Evolutionary conservation across 2,113 vertebrate species (phyloP), one percentile per base, ranked within the genome.

Genomic region (Podarcis muralis): DNA sequence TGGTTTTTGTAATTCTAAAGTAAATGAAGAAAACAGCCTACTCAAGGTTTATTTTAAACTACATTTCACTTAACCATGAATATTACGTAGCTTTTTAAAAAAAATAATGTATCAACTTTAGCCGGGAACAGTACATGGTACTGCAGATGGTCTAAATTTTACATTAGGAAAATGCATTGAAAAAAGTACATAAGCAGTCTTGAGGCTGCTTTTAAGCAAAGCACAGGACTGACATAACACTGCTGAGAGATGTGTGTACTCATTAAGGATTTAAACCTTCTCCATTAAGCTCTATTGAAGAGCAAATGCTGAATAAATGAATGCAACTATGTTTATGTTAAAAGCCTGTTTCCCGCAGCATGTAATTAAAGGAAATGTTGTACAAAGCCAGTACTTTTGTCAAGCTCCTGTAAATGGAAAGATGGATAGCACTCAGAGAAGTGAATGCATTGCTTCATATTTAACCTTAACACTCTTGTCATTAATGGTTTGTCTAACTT

Each of bases 331-430:
- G 98, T 98, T 98, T 98, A 98, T 98, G 98, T 99, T 98, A 98
- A 99, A 99, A 99, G 98, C 98, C 98, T 98, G 97, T 98, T 99
- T 98, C 97, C 97, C 96, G 91, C 97, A 97, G 97, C 96, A 90
- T 94, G 97, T 98, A 99, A 99, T 99, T 99, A 99, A 98, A 97
- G 97, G 93, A 97, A 98, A 98, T 97, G 96, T 96, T 97, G 96
- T 97, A 98, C 98, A 98, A 98, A 99, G 97, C 97, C 97, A 97
- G 97, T 98, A 98, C 98, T 98, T 98, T 98, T 98, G 98, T 98
- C 98, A 98, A 98, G 98, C 97, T 98, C 96, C 97, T 98, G 98
- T 97, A 99, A 99, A 99, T 99, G 98, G 98, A 99, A 98, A 98
- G 98, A 98, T 98, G 98, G 98, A 98, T 98, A 98, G 97, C 97